Evolutionary conservation across 2,113 vertebrate genomes (phyloP), one percentile per base, ranked within the genome.

Genomic region (Hoplias malabaricus): DNA sequence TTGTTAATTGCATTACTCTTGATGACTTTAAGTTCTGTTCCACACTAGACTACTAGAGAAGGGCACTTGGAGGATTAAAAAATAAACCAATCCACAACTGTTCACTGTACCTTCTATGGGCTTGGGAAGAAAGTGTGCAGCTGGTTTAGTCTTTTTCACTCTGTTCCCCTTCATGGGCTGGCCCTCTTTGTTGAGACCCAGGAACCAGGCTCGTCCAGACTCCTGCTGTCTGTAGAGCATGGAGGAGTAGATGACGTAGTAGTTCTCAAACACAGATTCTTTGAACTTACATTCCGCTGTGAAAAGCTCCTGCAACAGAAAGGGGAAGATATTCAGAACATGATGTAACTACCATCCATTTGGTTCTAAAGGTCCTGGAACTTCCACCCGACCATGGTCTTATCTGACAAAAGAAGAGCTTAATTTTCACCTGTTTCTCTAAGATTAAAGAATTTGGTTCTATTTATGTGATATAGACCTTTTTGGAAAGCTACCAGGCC

Each of bases 81-180:
- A 21, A 61, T 38, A 33, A 4, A 16, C 9, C n/a, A 10, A 33
- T 6, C 40, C 8, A 40, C 31, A 42, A 6, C 19, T 27, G 29
- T 61, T n/a, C 19, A 19, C 5, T 50, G 91, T 81, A 98, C 97
- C 97, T 98, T 99, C 96, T 94, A 99, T 97, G 92, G 97, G 97
- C 92, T 99, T 99, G 89, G 97, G 97, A 92, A 99, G 93, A 92
- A 99, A 99, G 93, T 99, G 97, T 91, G 96, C 97, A 90, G 96
- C 97, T 92, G 97, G 94, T 93, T 98, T 98, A 84, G 96, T 98
- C 94, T 98, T 99, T 90, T 99, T 99, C 87, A 99, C 97, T 89
- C 96, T 93, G 90, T 99, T 99, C 79, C 96, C 97, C 92, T 99
- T 99, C 96, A 99, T 98, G 80, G 90, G 93, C 88, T 97, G 95